Conservation (phyloP, 2,888 invertebrate genomes). For the Xylota segnis region DNA sequence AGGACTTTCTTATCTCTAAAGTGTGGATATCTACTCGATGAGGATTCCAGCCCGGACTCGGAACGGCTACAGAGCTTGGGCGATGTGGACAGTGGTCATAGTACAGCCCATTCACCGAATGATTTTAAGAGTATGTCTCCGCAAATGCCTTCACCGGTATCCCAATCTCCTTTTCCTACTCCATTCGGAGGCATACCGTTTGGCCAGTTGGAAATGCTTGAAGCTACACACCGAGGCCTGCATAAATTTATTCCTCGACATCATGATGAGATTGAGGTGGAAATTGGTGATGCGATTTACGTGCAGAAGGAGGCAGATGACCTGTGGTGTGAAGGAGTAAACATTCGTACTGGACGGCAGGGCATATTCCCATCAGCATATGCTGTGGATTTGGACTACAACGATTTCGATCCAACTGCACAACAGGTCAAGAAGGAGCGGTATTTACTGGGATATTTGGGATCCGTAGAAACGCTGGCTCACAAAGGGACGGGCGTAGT, state of each 20-base stretch:
- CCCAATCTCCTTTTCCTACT: conserved; percentile 88
- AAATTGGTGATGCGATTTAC: conserved; percentile 98
- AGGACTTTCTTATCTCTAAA: conserved; percentile 88
- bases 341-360: conserved; percentile 95
- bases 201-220: conserved; percentile 92
- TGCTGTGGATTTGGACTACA: conserved; percentile 98
- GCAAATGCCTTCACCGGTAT: conserved; percentile 86
- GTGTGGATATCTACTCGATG: conserved; percentile 90
- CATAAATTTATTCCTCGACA: conserved; percentile 98
- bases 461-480: conserved; percentile 97
- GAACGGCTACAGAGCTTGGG: conserved; percentile 90
- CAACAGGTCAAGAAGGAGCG: conserved; percentile 94
- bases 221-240: conserved; percentile 97
- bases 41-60: conserved; percentile 94
- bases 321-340: conserved; percentile 99
- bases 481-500: conserved; percentile 99
- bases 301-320: conserved; percentile 98
- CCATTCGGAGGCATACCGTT: conserved; percentile 91
- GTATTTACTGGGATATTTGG: conserved; percentile 96
- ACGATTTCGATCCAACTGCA: conserved; percentile 95
- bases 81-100: conserved; percentile 95
- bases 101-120: conserved; percentile 96
- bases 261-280: conserved; percentile 97
- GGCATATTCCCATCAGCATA: conserved; percentile 99
- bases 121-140: conserved; percentile 95